A percentile compares a stretch with the other conserved stretches of the same genome.
Evolutionary conservation across 2,113 vertebrate species (phyloP).

Genomic region (Chionomys nivalis): DNA sequence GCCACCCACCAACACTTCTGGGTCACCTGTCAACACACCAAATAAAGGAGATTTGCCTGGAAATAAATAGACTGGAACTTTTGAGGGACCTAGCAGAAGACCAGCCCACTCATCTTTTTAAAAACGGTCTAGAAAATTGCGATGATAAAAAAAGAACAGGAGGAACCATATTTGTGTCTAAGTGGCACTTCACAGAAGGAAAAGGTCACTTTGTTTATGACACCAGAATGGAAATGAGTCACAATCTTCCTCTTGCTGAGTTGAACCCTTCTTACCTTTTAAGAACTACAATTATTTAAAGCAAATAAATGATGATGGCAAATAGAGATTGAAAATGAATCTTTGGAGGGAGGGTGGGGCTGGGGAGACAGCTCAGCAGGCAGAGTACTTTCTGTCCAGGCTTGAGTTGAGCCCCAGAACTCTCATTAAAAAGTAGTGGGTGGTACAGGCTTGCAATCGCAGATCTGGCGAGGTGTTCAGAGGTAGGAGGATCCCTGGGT

Average conservation of each 20-base stretch:
- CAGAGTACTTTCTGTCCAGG: not conserved
- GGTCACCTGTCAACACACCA: not conserved
- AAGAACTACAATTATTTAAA: slow-evolving; percentile 31
- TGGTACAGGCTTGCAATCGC: not conserved
- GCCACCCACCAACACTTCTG: not conserved
- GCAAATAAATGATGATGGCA: not conserved
- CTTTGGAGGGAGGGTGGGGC: too few species aligned
- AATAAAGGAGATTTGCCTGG: not conserved
- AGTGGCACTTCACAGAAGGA: not conserved
- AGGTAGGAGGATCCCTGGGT: not conserved
- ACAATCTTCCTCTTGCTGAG: slow-evolving; percentile 5
- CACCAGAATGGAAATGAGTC: not conserved
- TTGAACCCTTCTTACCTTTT: not conserved
- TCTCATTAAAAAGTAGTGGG: not conserved
- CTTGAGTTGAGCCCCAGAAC: not conserved
- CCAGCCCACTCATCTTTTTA: not conserved
- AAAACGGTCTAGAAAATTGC: not conserved
- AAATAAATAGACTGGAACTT: not conserved
- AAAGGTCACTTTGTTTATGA: not conserved
- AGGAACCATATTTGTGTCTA: not conserved
- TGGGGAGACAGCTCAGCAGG: not conserved
- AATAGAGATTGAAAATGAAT: not conserved
- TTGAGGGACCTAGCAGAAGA: not conserved
- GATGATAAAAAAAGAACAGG: not conserved
- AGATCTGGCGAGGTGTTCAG: not conserved